Conservation (phyloP, 2,888 invertebrate genomes). For the Drosophila lutescens region DNA sequence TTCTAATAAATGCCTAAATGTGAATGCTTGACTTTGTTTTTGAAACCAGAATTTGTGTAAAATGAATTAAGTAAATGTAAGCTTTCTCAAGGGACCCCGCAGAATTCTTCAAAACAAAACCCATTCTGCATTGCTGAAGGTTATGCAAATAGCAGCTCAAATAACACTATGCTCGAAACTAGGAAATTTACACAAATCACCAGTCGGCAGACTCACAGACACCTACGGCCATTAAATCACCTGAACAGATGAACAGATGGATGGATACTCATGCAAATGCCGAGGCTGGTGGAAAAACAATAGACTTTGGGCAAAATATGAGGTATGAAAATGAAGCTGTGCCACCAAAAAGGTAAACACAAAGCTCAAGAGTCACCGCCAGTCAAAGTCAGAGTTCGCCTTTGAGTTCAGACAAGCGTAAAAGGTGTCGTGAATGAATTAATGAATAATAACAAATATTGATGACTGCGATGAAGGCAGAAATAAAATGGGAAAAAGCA, state of each 20-base stretch:
- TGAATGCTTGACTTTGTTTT: background rate
- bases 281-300: conserved; percentile 30
- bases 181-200: conserved; percentile 72
- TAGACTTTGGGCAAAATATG: conserved; percentile 9
- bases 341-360: conserved; percentile 37
- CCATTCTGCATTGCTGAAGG: conserved; percentile 51
- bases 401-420: conserved; percentile 44
- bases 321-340: conserved; percentile 27
- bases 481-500: background rate
- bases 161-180: conserved; percentile 54
- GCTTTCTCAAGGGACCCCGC: conserved; percentile 31
- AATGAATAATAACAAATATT: conserved; percentile 58
- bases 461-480: conserved; percentile 40
- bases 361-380: conserved; percentile 44
- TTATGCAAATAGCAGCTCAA: conserved; percentile 54
- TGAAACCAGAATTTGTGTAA: background rate
- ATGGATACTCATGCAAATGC: conserved; percentile 63
- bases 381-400: conserved; percentile 47
- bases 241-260: conserved; percentile 10
- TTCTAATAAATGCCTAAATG: conserved; percentile 3
- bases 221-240: conserved; percentile 40
- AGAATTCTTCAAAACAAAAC: background rate
- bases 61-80: conserved; percentile 19
- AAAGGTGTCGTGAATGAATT: conserved; percentile 72
- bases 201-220: conserved; percentile 46